Evolutionary conservation across 2,888 invertebrate species (phyloP), one percentile per base, ranked within the genome.

Genomic region (Rambutsinella grinnellia): DNA sequence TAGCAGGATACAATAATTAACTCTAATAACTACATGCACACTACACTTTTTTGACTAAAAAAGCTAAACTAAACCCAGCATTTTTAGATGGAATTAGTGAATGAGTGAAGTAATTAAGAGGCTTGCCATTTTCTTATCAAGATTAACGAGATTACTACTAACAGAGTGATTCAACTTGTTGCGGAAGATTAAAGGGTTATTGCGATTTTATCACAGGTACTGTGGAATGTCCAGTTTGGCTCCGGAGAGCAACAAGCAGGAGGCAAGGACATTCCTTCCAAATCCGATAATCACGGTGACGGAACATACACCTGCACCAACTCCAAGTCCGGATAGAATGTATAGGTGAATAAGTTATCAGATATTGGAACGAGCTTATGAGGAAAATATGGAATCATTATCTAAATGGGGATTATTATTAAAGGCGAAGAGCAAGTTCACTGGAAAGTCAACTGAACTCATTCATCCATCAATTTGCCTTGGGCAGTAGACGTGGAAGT

Each of bases 231-330:
- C 83, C 6, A 78, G 58, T 10, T 63, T 90, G 36, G 89, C 90
- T 82, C 90, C 91, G 75, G 93, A 93, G 6, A 36, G 13, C 36
- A 88, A 89, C 66, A 88, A 81, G 47, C 78, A 80, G n/a, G 83
- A 83, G 13, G 36, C 36, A 19, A 78, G 79, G n/a, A 78, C 77
- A 54, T 80, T 80, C 47, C 92, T 93, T 77, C 92, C 94, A 67
- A 96, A 96, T 87, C 98, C 98, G 0, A 97, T 97, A 66, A 98
- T 98, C 74, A 97, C 97, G 0, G 96, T 98, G 8, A 98, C 98
- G 0, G 96, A 97, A 85, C 97, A 97, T 85, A 96, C 96, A 0
- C 97, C 97, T 0, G 86, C 86, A 26, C 84, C 84, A 21, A 92
- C 94, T 3, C 95, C 95, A 0, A 95, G 95, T 0, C 95, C 95